phyloP scores from a whole-genome alignment of 2,888 invertebrate species.

The Muscina levida region DNA sequence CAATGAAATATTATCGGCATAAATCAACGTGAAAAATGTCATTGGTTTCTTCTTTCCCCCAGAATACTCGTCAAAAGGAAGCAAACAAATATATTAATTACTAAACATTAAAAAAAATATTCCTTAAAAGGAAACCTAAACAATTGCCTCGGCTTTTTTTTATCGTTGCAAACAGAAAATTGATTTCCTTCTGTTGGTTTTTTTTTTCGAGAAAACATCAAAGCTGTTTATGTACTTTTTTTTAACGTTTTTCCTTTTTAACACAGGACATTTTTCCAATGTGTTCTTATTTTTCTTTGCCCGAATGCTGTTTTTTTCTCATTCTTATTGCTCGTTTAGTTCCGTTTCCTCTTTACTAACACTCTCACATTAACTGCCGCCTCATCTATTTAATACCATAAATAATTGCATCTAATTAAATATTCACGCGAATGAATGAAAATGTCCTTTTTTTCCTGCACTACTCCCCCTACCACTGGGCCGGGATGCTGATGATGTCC shows the following conservation, averaged over 20 bases:
- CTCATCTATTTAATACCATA: slow-evolving; percentile 80
- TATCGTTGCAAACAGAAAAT: slow-evolving; percentile 51
- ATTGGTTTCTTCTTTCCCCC: slow-evolving; percentile 4
- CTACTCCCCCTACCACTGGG: slow-evolving; percentile 44
- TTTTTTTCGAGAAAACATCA: slow-evolving; percentile 58
- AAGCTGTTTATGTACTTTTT: slow-evolving; percentile 63
- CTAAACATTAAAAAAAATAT: slow-evolving; percentile 56
- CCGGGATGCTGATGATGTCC: neutral
- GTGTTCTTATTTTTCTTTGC: too few relatives aligned
- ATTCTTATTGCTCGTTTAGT: neutral
- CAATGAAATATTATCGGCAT: slow-evolving; percentile 4
- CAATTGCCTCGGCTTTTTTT: slow-evolving; percentile 35
- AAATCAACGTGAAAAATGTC: slow-evolving; percentile 54
- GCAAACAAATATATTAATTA: slow-evolving; percentile 50
- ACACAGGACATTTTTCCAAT: slow-evolving; percentile 22
- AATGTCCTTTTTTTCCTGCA: slow-evolving; percentile 73
- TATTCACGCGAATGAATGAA: slow-evolving; percentile 77
- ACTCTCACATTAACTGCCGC: slow-evolving; percentile 76
- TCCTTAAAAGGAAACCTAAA: slow-evolving; percentile 48
- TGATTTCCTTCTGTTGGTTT: slow-evolving; percentile 49
- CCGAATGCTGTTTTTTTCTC: too few relatives aligned
- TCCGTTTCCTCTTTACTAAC: slow-evolving; percentile 4
- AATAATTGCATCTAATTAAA: slow-evolving; percentile 79
- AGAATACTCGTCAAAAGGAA: slow-evolving; percentile 28
- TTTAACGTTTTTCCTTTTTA: slow-evolving; percentile 60